Base-by-base conservation (phyloP, 2,888 invertebrate genomes). In the Scaptodrosophila latifasciaeformis region DNA sequence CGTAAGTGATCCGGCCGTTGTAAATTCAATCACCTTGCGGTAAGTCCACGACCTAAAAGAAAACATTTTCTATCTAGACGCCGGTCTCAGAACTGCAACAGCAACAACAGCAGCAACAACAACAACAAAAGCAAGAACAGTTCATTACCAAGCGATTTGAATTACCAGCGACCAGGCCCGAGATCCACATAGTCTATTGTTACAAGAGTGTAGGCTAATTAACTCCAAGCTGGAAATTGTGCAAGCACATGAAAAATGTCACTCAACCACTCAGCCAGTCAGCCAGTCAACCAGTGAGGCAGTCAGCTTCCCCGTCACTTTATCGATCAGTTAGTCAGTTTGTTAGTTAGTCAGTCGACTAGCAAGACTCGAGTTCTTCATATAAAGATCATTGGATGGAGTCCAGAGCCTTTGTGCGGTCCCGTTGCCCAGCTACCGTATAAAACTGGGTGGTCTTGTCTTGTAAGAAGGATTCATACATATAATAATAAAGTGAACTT, bases 381-480 rank as follows among this genome's bases (percentile, higher is more conserved):
- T n/a, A n/a, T n/a, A n/a, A n/a, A n/a, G n/a, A n/a, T n/a, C n/a
- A n/a, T n/a, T n/a, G n/a, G n/a, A n/a, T n/a, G n/a, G n/a, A n/a
- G n/a, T n/a, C n/a, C n/a, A n/a, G n/a, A n/a, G n/a, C n/a, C 49
- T 9, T 37, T 55, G 58, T 51, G 50, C 49, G 59, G 55, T 49
- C 53, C 56, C 47, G 42, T 47, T 52, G 47, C 48, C 15, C 19
- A 48, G 60, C 51, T 61, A 54, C 57, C 49, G 61, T 64, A 54
- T 46, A n/a, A n/a, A n/a, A 19, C 61, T 44, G 57, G 61, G 65
- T 61, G 64, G 64, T 64, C 64, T 49, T 49, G 65, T 61, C 65
- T 39, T n/a, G n/a, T n/a, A n/a, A n/a, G n/a, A n/a, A n/a, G n/a
- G n/a, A n/a, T n/a, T n/a, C n/a, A n/a, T n/a, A n/a, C n/a, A n/a